Percentiles rank a stretch among this genome's conserved stretches.
phyloP scores from a whole-genome alignment of 2,888 invertebrate species.

The Meloe dianella region DNA sequence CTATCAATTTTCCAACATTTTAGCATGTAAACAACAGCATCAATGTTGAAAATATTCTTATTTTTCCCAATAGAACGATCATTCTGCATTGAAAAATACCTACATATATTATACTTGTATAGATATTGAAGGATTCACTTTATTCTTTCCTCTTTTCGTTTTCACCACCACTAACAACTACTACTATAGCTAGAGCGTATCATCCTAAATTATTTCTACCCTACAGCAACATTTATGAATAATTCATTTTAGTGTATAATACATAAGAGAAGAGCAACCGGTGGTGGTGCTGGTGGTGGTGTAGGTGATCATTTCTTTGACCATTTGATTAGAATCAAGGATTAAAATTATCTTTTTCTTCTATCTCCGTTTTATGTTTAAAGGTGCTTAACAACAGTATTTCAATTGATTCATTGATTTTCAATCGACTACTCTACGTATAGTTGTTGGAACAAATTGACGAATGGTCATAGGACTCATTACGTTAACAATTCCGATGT shows the following conservation, averaged over 20 bases:
- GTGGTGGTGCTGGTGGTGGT: background rate
- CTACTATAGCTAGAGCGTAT: background rate
- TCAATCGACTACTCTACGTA: background rate
- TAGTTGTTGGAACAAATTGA: too few species aligned
- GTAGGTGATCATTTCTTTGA: background rate
- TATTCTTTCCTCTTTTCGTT: background rate
- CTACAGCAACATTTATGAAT: constrained; percentile 6
- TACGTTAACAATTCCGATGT: constrained; percentile 7
- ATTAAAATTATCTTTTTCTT: background rate
- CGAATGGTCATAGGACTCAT: constrained; percentile 9
- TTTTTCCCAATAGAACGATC: constrained; percentile 10
- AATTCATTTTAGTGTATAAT: constrained; percentile 7
- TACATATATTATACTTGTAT: background rate
- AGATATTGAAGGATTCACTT: background rate
- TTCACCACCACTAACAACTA: background rate
- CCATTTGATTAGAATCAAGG: background rate
- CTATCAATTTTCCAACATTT: constrained; percentile 34
- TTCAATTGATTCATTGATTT: constrained; percentile 3
- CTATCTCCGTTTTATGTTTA: background rate
- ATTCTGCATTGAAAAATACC: background rate
- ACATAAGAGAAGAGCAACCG: background rate
- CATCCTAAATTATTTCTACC: constrained; percentile 9
- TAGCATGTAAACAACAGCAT: constrained; percentile 35
- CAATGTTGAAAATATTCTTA: constrained; percentile 11
- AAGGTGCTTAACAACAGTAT: background rate